Conservation (phyloP, 1,140 invertebrate species). For the Trachymyrmex cornetzi region DNA sequence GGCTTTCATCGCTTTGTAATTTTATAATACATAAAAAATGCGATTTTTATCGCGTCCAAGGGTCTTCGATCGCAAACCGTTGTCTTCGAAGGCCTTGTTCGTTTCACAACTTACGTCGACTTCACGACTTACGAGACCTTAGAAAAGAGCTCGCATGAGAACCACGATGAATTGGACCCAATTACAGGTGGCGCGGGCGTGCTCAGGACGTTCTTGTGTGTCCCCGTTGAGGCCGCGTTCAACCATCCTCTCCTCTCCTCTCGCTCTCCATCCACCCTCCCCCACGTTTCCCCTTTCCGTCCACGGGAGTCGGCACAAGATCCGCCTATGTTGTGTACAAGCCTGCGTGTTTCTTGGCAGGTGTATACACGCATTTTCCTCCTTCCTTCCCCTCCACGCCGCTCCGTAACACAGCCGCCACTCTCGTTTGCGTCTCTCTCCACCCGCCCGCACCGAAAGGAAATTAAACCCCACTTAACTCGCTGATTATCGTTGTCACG, state of each 20-base stretch:
- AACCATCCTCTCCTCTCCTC: constrained; percentile 52
- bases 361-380: constrained; percentile 81
- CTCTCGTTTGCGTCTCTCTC: constrained; percentile 71
- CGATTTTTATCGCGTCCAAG: not conserved
- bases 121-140: not conserved
- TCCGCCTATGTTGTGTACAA: constrained; percentile 72
- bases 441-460: constrained; percentile 79
- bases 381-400: constrained; percentile 37
- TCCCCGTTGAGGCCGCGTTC: constrained; percentile 75
- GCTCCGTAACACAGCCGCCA: constrained; percentile 34
- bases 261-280: constrained; percentile 31
- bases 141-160: constrained; percentile 70
- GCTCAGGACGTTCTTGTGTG: constrained; percentile 78
- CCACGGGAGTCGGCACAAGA: constrained; percentile 53
- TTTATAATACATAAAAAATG: not conserved
- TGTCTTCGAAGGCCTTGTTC: not conserved
- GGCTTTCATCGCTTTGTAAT: not conserved
- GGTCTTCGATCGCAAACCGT: not conserved
- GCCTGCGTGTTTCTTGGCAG: constrained; percentile 82
- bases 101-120: not conserved
- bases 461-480: constrained; percentile 85
- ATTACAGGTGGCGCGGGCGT: constrained; percentile 85
- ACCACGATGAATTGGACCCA: constrained; percentile 84
- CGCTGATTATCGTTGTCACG: constrained; percentile 85
- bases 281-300: constrained; percentile 14